Evolutionary conservation across 2,113 vertebrate species (phyloP).

Genomic region (Acrocephalus kingi): DNA sequence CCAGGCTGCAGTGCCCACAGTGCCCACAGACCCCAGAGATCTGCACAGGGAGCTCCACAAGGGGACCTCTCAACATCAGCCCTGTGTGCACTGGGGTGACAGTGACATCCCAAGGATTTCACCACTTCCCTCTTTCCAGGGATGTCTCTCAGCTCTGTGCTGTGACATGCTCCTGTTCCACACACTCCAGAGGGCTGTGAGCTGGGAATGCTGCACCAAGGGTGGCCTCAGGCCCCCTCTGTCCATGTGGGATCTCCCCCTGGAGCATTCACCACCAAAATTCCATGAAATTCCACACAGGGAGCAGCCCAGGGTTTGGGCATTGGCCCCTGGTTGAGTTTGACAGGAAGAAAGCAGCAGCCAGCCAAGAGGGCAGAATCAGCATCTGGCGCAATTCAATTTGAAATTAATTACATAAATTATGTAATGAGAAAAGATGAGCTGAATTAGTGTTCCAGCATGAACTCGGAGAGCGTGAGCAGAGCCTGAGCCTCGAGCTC

Average conservation of each 20-base stretch:
- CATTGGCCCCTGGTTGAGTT: neutral
- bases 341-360: neutral
- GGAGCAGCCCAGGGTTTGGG: neutral
- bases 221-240: accelerated
- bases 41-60: neutral
- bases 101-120: neutral
- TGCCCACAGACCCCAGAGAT: neutral
- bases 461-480: neutral
- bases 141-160: accelerated
- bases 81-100: accelerated
- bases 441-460: neutral
- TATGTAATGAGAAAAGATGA: constrained; percentile 28
- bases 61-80: neutral
- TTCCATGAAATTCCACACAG: accelerated
- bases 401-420: constrained; percentile 39
- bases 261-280: neutral
- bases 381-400: constrained; percentile 1
- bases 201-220: neutral
- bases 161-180: accelerated
- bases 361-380: neutral
- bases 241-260: neutral
- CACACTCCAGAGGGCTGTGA: accelerated
- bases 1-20: neutral
- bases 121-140: neutral
- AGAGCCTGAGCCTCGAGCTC: neutral